Evolutionary conservation across 37 sponge, comb jelly and placozoan species (phyloP), one percentile per base, ranked within the genome.

Genomic region (Amphimedon queenslandica): DNA sequence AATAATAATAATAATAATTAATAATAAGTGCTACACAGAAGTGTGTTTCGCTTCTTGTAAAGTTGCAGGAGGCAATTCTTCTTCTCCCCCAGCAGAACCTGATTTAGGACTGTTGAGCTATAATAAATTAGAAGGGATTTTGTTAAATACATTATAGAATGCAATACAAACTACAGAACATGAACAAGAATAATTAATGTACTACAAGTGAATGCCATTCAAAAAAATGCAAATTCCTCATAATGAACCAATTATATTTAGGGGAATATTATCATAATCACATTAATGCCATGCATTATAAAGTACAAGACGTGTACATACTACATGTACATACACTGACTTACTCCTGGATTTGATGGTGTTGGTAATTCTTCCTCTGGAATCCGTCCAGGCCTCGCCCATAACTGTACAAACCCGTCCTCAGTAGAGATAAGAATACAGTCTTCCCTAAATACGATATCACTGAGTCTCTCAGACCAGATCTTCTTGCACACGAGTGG

Each of bases 381-480:
- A n/a, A 13, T 25, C 5, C 5, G 28, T 25, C 57, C 69, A 11
- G 90, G 90, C 60, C 90, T 40, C 33, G 41, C 38, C 90, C 90
- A 89, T 2, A 75, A 67, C n/a, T 70, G 55, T 25, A 89, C 43
- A 38, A 72, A 89, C 0, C 93, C 96, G 16, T 94, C 93, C 53
- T 86, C 81, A 39, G 72, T 83, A 24, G 84, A 76, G 4, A 82
- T 74, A 21, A 94, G 36, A 24, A 94, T 66, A 58, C 83, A 78
- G 66, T 92, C 87, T 35, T 84, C 76, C 1, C 80, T 73, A 58
- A 98, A 94, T 36, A 68, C 70, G 18, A 98, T 61, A 28, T 67
- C 80, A 3, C 96, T 86, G 21, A 98, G 76, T 74, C 95, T 73
- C 43, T 98, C 99, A 1, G 76, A 68, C 61, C 81, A 76, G 24